Evolutionary conservation across 1,140 invertebrate genomes (phyloP), one percentile per base, ranked within the genome.

Genomic region (Drosophila teissieri): DNA sequence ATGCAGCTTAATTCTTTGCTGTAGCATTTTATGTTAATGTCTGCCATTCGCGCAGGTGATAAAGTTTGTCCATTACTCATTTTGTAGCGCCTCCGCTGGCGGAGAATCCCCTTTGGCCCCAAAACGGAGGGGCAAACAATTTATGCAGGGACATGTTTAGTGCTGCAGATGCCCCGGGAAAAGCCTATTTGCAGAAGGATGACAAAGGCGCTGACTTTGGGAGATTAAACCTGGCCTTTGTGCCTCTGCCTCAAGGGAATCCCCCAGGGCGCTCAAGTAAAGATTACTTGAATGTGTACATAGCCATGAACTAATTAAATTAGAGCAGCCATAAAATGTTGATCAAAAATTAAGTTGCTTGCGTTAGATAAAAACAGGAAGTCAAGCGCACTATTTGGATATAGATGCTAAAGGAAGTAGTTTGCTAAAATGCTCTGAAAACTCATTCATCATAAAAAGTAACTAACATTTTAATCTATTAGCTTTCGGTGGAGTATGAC

Each of bases 51-150:
- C 62, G 56, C 84, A 86, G 82, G 82, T 86, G 82, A 86, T 86
- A 86, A 88, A 88, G 75, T 79, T 75, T 61, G 36, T 75, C 60
- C 78, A 88, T 88, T 76, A 82, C 81, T 86, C 83, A 86, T 74
- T 72, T 65, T 8, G 78, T 73, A 69, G 78, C 82, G 75, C 80
- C 75, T 63, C 61, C 14, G 17, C 39, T 31, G 22, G 60, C 1
- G n/a, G 58, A 31, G 8, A 10, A 17, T 34, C n/a, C 34, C 11
- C 11, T 17, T 4, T 22, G 12, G 10, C 31, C 58, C 24, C 24
- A 46, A 15, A 22, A 51, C 27, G 5, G 60, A 56, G 79, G 67
- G 40, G 51, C 52, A 27, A 42, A 42, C 64, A 82, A 85, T 78
- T 86, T 86, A 85, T 85, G 82, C 82, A 82, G 15, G 46, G 65